These are phyloP conservation scores for Drosophila oshimai DNA, from an alignment of 1,140 invertebrate species.

Conservation along the genomic window DNA sequence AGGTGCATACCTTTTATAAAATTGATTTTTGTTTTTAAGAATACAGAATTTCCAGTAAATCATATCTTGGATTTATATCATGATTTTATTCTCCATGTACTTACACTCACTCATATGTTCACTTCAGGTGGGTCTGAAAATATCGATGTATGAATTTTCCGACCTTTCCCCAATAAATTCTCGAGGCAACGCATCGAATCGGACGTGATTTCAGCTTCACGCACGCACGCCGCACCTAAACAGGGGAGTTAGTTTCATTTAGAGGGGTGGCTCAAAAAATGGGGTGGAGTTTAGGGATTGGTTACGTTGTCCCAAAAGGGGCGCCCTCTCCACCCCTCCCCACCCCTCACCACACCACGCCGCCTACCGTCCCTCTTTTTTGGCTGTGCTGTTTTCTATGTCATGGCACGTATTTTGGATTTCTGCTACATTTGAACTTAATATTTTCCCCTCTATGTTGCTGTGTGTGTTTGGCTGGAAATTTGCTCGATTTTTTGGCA, in stretches of 20 bases:
- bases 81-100: conserved; percentile 5
- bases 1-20: background rate
- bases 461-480: conserved; percentile 33
- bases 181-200: conserved; percentile 56
- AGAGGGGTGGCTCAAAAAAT: conserved; percentile 7
- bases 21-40: background rate
- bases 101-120: background rate
- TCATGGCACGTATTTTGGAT: conserved; percentile 77
- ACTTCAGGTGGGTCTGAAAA: conserved; percentile 43
- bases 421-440: conserved; percentile 81
- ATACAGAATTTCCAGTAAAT: background rate
- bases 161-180: conserved; percentile 75
- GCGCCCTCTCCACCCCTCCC: background rate
- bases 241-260: conserved; percentile 40
- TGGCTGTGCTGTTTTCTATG: conserved; percentile 68
- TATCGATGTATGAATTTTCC: conserved; percentile 77
- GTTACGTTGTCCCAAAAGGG: conserved; percentile 52
- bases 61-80: background rate
- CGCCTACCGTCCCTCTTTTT: background rate
- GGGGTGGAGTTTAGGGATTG: conserved; percentile 32
- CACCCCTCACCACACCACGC: background rate
- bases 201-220: conserved; percentile 76
- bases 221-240: conserved; percentile 57
- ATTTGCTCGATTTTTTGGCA: conserved; percentile 56
- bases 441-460: conserved; percentile 53